Base-by-base conservation (phyloP, 2,888 invertebrate genomes). In the Caenorhabditis macrosperma region DNA sequence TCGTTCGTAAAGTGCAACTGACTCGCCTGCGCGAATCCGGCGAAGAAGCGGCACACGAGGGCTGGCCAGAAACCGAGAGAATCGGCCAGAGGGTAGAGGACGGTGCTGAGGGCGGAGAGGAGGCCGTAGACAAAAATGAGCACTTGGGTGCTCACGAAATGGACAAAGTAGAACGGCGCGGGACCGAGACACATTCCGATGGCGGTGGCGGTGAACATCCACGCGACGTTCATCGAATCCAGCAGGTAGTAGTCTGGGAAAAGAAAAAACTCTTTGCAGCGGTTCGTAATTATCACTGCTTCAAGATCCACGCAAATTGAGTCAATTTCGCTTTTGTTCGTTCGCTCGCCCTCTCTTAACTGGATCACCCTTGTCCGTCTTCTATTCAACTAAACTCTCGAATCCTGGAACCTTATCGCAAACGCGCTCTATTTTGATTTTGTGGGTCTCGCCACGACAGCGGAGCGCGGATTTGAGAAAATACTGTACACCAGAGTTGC, bases 191-290 rank as follows among this genome's bases (percentile, higher is more conserved):
- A 80, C 82, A 82, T 84, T 68, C 84, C 84, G 55, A 84, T 78
- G 4, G 84, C 84, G 10, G 77, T 82, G 2, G 84, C 75, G 17
- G 82, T 82, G 75, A 84, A 84, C 81, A 84, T 82, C 84, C 84
- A 84, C 2, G 84, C 84, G 30, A 82, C 72, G 28, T 82, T 84
- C 20, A 78, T 59, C 7, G 72, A 41, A 20, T 84, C 77, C 2
- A 59, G 28, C 2, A 84, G 79, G 64, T 84, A 84, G 59, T 84
- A 82, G 41, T 84, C 82, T 79, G 67, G n/a, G 71, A 71, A 12
- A 9, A 20, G 26, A 55, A 41, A n/a, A n/a, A n/a, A n/a, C n/a
- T n/a, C n/a, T n/a, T n/a, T n/a, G n/a, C n/a, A n/a, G n/a, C n/a
- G n/a, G n/a, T n/a, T n/a, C n/a, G n/a, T n/a, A n/a, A n/a, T n/a